A percentile compares a stretch with the other conserved stretches of the same genome.
phyloP scores from a whole-genome alignment of 2,113 vertebrate species.

The Crotalus horridus region DNA sequence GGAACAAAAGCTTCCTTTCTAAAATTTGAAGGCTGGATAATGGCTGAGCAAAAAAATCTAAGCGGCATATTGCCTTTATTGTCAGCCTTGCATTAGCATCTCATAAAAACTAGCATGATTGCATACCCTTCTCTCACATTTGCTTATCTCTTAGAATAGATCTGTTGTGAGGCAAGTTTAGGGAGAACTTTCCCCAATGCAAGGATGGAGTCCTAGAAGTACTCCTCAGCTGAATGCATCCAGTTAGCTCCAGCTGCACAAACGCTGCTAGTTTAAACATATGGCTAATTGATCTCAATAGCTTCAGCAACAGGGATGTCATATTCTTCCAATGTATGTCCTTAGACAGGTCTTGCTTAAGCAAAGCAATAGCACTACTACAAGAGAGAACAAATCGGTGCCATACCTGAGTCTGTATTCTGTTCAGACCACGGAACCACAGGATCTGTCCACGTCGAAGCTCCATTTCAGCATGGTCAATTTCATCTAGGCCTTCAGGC shows the following conservation, averaged over 20 bases:
- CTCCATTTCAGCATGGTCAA: slow-evolving; percentile 96
- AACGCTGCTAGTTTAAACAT: neutral
- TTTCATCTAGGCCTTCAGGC: slow-evolving; percentile 85
- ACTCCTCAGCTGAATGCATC: neutral
- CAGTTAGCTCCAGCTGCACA: neutral
- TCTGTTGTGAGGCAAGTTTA: neutral
- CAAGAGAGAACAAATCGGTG: neutral
- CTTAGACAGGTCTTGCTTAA: neutral
- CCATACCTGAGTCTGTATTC: slow-evolving; percentile 97
- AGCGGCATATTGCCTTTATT: neutral
- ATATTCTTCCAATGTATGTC: neutral
- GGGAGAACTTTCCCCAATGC: neutral
- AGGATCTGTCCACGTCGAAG: slow-evolving; percentile 93
- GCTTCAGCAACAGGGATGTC: neutral
- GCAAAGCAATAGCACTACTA: neutral
- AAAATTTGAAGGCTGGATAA: neutral
- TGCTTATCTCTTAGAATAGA: neutral
- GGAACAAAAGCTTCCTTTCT: neutral
- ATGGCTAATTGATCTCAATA: neutral
- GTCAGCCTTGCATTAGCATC: neutral
- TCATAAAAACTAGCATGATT: neutral
- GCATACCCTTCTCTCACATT: neutral
- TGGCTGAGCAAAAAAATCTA: neutral
- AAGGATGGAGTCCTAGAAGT: neutral
- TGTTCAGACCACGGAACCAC: slow-evolving; percentile 97